Base-by-base conservation (phyloP, 2,113 vertebrate species). In the Colinus virginianus region DNA sequence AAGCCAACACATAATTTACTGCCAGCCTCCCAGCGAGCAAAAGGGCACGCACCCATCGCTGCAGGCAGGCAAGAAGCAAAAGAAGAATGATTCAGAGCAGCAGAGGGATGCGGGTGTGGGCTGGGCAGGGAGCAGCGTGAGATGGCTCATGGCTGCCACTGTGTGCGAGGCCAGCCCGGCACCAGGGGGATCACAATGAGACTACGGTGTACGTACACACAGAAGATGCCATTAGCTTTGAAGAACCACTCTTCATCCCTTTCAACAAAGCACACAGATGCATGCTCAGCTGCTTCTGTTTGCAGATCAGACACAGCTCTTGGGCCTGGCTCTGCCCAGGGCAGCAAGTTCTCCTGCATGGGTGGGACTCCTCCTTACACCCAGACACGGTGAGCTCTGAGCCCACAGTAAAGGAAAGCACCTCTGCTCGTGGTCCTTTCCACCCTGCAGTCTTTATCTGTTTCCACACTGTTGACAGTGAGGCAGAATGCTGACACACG, bases 401-500 rank as follows among this genome's bases (percentile, higher is more conserved):
- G 34, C 59, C 34, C 59, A 62, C 9, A 25, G 34, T 23, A 25
- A 62, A 26, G 59, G 23, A 16, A 23, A 62, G 34, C 20, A 36
- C 22, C 21, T 23, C 40, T 53, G 19, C 64, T 32, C 8, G 8
- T n/a, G 5, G 17, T 25, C 28, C 7, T 34, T 26, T 30, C 53
- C 38, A 68, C 38, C 38, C 14, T 26, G 26, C 59, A 40, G 42
- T 26, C 19, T 43, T 42, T 12, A 6, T 56, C 30, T 21, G 42
- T 40, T 28, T 32, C 40, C 13, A 7, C 36, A 11, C 26, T 43
- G 63, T 18, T 43, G 25, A 42, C 25, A 63, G 25, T 20, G 49
- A 83, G 76, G 53, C 71, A 85, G 67, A 90, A 79, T n/a, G 80
- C 86, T 95, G 86, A 95, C 80, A 71, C 84, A 88, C 94, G 83